Evolutionary conservation across 2,888 invertebrate species (phyloP).

Genomic region (Pristionchus entomophagus): DNA sequence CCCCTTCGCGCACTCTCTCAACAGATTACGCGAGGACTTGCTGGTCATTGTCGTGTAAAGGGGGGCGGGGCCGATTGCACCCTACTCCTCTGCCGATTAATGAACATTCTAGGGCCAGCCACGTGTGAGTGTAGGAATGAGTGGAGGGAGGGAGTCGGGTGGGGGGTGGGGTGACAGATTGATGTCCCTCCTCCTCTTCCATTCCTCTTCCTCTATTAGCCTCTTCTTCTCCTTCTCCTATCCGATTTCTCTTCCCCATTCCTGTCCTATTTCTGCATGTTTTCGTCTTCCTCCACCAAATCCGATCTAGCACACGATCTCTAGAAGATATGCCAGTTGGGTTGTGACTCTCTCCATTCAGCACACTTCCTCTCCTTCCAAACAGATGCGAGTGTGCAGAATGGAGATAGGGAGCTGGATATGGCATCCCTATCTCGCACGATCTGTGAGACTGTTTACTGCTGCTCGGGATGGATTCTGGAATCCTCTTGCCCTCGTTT

Average conservation of each 20-base stretch:
- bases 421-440: background rate
- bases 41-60: background rate
- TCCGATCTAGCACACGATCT: background rate
- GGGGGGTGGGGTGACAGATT: background rate
- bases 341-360: background rate
- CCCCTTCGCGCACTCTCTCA: background rate
- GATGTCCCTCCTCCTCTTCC: constrained; percentile 7
- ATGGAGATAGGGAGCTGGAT: too few relatives aligned
- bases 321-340: too few relatives aligned
- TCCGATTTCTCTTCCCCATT: background rate
- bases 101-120: background rate
- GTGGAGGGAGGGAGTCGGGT: background rate
- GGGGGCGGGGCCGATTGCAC: background rate
- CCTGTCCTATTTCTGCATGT: background rate
- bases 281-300: background rate
- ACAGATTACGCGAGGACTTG: background rate
- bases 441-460: background rate
- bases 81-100: background rate
- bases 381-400: background rate
- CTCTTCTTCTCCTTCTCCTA: background rate
- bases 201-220: constrained; percentile 26
- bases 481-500: background rate
- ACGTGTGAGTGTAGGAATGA: constrained; percentile 9
- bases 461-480: background rate
- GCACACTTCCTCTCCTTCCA: background rate